These are phyloP conservation scores for Cathartes aura DNA, from an alignment of 2,113 vertebrate genomes.

Conservation along the genomic window DNA sequence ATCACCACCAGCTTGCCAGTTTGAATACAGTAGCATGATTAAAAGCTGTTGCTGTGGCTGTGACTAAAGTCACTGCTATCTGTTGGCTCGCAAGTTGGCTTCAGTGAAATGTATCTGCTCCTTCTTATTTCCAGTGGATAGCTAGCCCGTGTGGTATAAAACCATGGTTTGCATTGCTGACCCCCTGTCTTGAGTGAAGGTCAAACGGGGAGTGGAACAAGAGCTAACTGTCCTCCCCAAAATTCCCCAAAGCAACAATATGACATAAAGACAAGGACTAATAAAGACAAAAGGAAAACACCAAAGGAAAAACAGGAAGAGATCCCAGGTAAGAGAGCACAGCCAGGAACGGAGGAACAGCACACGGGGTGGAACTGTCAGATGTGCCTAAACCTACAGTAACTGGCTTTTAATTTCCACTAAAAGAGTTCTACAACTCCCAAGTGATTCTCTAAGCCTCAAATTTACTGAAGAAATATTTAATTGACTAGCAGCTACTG, in stretches of 20 bases:
- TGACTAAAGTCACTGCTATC: background rate
- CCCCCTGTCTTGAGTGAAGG: background rate
- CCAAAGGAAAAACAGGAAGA: background rate
- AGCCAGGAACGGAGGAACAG: background rate
- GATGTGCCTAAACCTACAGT: background rate
- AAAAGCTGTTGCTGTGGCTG: background rate
- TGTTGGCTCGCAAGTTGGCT: background rate
- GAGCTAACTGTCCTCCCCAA: background rate
- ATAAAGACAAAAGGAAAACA: background rate
- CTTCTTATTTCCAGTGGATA: background rate
- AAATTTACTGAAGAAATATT: constrained; percentile 23
- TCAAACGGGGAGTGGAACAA: background rate
- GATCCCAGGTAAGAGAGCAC: background rate
- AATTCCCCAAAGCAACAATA: background rate
- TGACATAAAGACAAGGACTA: background rate
- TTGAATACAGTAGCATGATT: background rate
- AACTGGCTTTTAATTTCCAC: constrained; percentile 18
- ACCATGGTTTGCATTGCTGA: background rate
- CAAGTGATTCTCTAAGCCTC: constrained; percentile 1
- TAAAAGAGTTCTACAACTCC: background rate
- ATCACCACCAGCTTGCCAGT: background rate
- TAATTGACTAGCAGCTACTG: constrained; percentile 40
- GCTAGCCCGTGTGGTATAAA: fast-evolving
- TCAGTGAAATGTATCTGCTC: background rate
- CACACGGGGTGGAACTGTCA: background rate